phyloP scores from a whole-genome alignment of 2,113 vertebrate species.

The Cochlearius cochlearius region DNA sequence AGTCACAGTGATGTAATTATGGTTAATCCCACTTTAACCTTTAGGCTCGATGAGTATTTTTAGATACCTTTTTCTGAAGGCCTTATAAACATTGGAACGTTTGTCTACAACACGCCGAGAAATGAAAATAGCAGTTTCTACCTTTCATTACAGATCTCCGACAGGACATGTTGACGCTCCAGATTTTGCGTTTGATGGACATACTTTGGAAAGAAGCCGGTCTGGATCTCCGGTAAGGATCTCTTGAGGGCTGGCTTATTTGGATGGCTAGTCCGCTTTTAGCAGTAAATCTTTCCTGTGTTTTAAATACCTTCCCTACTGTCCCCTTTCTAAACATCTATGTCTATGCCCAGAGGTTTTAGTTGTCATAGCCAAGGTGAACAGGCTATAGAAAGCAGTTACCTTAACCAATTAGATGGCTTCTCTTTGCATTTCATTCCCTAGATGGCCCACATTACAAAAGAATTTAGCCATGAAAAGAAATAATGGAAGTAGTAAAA shows the following conservation, averaged over 20 bases:
- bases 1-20: background rate
- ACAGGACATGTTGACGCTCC: slow-evolving; percentile 96
- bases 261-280: background rate
- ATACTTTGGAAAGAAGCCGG: slow-evolving; percentile 95
- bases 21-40: background rate
- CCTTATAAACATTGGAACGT: background rate
- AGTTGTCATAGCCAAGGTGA: background rate
- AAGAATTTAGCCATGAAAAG: background rate
- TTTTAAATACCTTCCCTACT: background rate
- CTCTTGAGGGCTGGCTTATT: background rate
- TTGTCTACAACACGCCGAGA: background rate
- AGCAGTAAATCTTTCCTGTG: background rate
- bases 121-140: background rate
- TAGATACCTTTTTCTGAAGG: background rate
- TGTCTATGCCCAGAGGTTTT: background rate
- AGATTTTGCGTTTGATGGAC: slow-evolving; percentile 95
- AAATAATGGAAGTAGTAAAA: background rate
- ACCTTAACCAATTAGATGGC: background rate
- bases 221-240: slow-evolving; percentile 89
- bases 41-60: background rate
- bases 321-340: background rate
- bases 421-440: background rate
- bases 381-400: background rate
- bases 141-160: slow-evolving; percentile 79
- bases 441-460: background rate